phyloP scores from a whole-genome alignment of 1,140 invertebrate genomes.

The Macrosteles quadrilineatus region DNA sequence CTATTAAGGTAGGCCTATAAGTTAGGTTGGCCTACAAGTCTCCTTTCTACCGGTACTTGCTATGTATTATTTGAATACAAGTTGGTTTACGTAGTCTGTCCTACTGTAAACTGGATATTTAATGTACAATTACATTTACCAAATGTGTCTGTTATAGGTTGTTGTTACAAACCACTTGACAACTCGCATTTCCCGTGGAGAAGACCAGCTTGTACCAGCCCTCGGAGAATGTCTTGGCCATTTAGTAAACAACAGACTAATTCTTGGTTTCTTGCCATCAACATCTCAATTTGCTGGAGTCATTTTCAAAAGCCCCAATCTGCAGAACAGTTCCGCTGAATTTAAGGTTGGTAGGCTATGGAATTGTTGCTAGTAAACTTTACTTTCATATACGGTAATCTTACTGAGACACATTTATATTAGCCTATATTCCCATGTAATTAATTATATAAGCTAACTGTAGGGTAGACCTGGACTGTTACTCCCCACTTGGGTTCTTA shows the following conservation, averaged over 20 bases:
- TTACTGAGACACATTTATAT: too few relatives aligned
- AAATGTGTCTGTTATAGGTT: constrained; percentile 16
- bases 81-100: too few relatives aligned
- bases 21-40: too few relatives aligned
- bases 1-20: too few relatives aligned
- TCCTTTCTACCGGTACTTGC: too few relatives aligned
- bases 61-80: too few relatives aligned
- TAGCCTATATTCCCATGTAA: too few relatives aligned
- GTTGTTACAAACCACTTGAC: constrained; percentile 28
- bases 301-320: constrained; percentile 25
- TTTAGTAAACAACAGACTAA: constrained; percentile 13
- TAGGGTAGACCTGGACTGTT: too few relatives aligned
- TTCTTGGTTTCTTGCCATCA: constrained; percentile 1
- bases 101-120: too few relatives aligned
- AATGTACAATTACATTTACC: too few relatives aligned
- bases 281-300: neutral
- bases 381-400: neutral
- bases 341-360: constrained; percentile 9
- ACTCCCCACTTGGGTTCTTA: too few relatives aligned
- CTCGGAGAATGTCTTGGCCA: constrained; percentile 24
- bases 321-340: constrained; percentile 4
- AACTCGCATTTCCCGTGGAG: constrained; percentile 1
- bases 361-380: neutral
- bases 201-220: constrained; percentile 20
- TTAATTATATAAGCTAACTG: too few relatives aligned